Base-by-base conservation (phyloP, 2,888 invertebrate species). In the Papilio elwesi region DNA sequence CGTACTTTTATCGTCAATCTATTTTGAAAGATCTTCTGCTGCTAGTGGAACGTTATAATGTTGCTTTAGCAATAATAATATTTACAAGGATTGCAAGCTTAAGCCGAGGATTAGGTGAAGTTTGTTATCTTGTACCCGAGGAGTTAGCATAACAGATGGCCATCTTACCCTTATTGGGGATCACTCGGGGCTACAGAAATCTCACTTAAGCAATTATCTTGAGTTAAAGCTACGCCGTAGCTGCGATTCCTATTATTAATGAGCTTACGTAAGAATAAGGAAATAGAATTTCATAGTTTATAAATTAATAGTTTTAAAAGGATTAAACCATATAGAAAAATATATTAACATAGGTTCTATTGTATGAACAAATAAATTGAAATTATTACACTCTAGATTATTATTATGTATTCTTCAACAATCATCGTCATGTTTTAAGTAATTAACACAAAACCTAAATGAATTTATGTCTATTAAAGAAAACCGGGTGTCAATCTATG, bases 151-250 rank as follows among this genome's bases (percentile, higher is more conserved):
- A 74, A 76, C 77, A 78, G 81, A 80, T 79, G 81, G 77, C 78
- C 78, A 78, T 73, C 77, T 75, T 70, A 74, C 75, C 76, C 78
- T 76, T 78, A 71, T 69, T 71, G 75, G 77, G 74, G 78, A 77
- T 76, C 72, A 73, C 63, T 76, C 52, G 75, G 75, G 78, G 79
- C 78, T 79, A 79, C 79, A 79, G 79, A 81, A 79, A 80, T 81
- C 78, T 79, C 80, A 82, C 80, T 82, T 81, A 81, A 79, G 78
- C 80, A 79, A 80, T 79, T 80, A 80, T 79, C 81, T 79, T 67
- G 55, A 67, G 73, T 67, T 70, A 70, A 48, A 47, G 62, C 69
- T 65, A 69, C 64, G 59, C 26, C 43, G 69, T 73, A 68, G 16
- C 10, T n/a, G 2, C 48, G n/a, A 66, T 15, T 6, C 15, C 9